A percentile compares a stretch with the other conserved stretches of the same genome.
Conservation (phyloP, 2,113 vertebrate genomes). For the Syrrhaptes paradoxus region DNA sequence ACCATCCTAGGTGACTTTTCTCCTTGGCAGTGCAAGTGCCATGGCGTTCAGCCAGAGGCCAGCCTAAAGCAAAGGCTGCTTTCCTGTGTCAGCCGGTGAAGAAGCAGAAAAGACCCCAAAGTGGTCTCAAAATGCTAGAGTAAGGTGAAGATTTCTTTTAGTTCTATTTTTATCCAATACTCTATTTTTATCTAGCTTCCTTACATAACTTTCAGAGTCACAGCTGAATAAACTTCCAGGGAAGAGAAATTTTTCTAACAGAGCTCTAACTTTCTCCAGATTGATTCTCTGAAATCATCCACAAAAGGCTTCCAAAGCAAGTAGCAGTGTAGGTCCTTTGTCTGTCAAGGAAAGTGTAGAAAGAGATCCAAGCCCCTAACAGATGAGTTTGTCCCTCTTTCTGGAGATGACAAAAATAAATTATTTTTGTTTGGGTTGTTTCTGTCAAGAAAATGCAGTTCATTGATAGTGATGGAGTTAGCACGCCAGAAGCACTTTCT, state of each 20-base stretch:
- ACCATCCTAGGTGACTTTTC: background rate
- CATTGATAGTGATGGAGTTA: background rate
- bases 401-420: background rate
- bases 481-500: background rate
- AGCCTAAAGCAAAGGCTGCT: background rate
- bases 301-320: background rate
- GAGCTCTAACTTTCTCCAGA: background rate
- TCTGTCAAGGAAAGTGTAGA: background rate
- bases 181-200: conserved; percentile 36
- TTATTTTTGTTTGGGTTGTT: background rate
- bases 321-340: background rate
- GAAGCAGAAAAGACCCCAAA: background rate
- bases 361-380: background rate
- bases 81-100: background rate
- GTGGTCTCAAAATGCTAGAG: background rate
- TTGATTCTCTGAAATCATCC: background rate
- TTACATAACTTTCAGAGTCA: conserved; percentile 21
- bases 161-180: conserved; percentile 15
- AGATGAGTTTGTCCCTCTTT: background rate
- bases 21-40: background rate
- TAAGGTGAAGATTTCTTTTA: background rate
- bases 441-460: background rate
- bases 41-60: background rate
- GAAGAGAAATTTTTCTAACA: background rate
- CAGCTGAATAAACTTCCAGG: conserved; percentile 52